Conservation (phyloP, 2,888 invertebrate species). For the Trisateles emortualis region DNA sequence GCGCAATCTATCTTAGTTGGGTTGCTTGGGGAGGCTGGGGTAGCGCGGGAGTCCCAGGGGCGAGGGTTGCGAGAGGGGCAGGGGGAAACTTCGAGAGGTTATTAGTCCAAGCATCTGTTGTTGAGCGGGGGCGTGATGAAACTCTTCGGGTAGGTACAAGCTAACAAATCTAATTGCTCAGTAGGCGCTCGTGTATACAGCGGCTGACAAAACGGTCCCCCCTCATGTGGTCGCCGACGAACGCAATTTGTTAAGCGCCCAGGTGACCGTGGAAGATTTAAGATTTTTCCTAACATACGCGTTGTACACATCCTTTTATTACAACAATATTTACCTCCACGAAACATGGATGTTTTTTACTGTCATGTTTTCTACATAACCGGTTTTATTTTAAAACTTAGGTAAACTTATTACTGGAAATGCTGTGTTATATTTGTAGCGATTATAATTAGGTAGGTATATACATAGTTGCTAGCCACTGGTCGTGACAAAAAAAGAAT, state of each 20-base stretch:
- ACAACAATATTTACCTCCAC: conserved; percentile 35
- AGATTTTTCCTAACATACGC: conserved; percentile 45
- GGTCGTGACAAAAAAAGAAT: conserved; percentile 30
- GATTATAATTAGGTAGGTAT: conserved; percentile 40
- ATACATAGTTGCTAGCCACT: conserved; percentile 27
- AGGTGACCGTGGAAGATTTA: conserved; percentile 71
- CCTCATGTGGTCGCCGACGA: conserved; percentile 69
- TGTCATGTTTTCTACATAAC: conserved; percentile 35
- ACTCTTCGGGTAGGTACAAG: conserved; percentile 83
- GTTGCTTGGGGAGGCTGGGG: conserved; percentile 84
- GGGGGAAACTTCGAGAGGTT: conserved; percentile 87
- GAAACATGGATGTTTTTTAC: conserved; percentile 35
- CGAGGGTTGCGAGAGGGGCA: conserved; percentile 71
- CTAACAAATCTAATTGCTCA: conserved; percentile 87
- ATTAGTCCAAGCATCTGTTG: conserved; percentile 88
- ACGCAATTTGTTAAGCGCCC: conserved; percentile 76
- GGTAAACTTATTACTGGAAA: conserved; percentile 17
- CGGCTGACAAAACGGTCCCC: conserved; percentile 78
- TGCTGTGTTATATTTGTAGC: conserved; percentile 34
- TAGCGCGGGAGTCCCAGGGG: conserved; percentile 60
- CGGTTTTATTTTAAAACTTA: conserved; percentile 25
- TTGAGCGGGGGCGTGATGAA: conserved; percentile 87
- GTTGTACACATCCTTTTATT: conserved; percentile 38
- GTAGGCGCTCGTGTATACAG: conserved; percentile 81
- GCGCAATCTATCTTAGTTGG: conserved; percentile 95